Base-by-base conservation (phyloP, 2,888 invertebrate species). In the Incurvaria masculella region DNA sequence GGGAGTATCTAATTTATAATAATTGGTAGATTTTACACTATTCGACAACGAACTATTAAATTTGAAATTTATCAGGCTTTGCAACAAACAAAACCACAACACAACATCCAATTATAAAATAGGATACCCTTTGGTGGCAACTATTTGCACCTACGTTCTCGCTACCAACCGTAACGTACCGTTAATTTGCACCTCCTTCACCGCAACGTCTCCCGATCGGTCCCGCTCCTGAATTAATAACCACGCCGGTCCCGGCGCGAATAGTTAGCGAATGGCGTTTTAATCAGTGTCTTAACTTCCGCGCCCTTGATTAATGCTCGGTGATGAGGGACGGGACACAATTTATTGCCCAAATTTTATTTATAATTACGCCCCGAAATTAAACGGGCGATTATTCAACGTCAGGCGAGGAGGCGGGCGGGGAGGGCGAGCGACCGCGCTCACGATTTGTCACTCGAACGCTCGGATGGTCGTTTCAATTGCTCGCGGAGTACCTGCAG, bases 241-340 rank as follows among this genome's bases (percentile, higher is more conserved):
- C 76, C 69, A 69, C 74, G 74, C 69, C 73, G 72, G 69, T 71
- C 8, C 11, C 14, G 8, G 66, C 61, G 64, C 67, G 61, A 78
- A 79, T 79, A 79, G 79, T 79, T 79, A 66, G 61, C 64, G 69
- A 75, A 78, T 75, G 71, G 74, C 69, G 72, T 79, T 79, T 79
- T 79, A 79, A 79, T 79, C 79, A 79, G 78, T 75, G 79, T 79
- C 79, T 69, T 70, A 79, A 79, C 74, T 79, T 79, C 76, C 50
- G 54, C 50, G 51, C 51, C 54, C 53, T 78, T 79, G 79, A 79
- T 79, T 79, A 79, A 79, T 79, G 76, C 66, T 62, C 69, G 67
- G 63, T 46, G 52, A 49, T 42, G 53, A 49, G 51, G 48, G 46
- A 18, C 44, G 44, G 69, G 55, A 64, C 64, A 64, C 66, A 76